phyloP scores from a whole-genome alignment of 2,113 vertebrate genomes.

The Chloroceryle aenea region DNA sequence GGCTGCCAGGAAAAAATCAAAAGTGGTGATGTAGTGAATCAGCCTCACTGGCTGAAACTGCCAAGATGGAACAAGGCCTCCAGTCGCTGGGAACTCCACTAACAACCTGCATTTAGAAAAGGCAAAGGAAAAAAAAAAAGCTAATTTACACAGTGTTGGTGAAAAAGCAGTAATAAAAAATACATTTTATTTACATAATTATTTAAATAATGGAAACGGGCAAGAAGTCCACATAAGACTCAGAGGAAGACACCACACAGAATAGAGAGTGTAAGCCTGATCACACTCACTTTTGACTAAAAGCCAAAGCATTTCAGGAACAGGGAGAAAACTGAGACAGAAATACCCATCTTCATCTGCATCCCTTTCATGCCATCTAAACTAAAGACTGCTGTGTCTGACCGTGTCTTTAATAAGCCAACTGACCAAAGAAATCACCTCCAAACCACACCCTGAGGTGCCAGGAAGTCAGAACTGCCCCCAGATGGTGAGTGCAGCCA shows the following conservation, averaged over 20 bases:
- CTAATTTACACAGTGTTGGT: not conserved
- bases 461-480: not conserved
- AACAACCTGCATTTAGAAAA: constrained; percentile 81
- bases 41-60: constrained; percentile 94
- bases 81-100: constrained; percentile 94
- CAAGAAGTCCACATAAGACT: not conserved
- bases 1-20: constrained; percentile 92
- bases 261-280: not conserved
- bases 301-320: not conserved
- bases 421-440: rapidly evolving
- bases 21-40: constrained; percentile 87
- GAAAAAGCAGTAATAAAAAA: not conserved
- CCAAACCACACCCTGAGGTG: rapidly evolving
- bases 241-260: not conserved
- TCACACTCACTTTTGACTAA: not conserved
- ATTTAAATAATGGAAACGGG: not conserved
- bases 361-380: not conserved
- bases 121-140: not conserved
- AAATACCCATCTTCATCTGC: not conserved
- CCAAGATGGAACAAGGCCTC: constrained; percentile 91
- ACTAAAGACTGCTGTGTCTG: not conserved
- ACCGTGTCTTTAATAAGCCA: not conserved
- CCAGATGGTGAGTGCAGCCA: not conserved
- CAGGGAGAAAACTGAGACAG: not conserved
- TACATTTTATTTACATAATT: not conserved